Base-by-base conservation (phyloP, 2,113 vertebrate genomes). In the Blennius ocellaris region DNA sequence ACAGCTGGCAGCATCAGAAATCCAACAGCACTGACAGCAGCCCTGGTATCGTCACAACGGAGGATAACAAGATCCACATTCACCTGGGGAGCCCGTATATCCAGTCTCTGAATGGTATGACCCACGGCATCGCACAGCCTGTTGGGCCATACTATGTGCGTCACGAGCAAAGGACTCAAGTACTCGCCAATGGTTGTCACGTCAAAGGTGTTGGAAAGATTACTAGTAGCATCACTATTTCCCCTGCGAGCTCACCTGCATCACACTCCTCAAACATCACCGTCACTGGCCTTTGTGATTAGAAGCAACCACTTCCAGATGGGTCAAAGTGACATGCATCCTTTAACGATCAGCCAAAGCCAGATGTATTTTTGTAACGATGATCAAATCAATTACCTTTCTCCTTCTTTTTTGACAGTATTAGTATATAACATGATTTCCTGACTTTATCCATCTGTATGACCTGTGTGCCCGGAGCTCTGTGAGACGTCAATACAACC, bases 61-160 rank as follows among this genome's bases (percentile, higher is more conserved):
- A 99, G 76, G 98, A 99, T 92, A 99, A 97, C 90, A 98, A 98
- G 95, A 98, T 99, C 90, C 97, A 98, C 73, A 99, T 99, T 90
- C 97, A 98, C 78, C 94, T 99, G 88, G 97, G 97, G 87, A 97
- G 90, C 78, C 94, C 96, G 62, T 97, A 96, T 2, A 81, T 96
- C 83, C 96, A 96, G 86, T 81, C 95, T 78, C 87, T 95, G 78
- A 93, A 93, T 62, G 93, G 91, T 81, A 89, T 76, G 57, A 59
- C 73, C 69, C 84, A 89, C 45, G 54, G 82, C 54, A 71, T 92
- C 17, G n/a, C 92, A 50, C 95, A 95, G 89, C 85, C 95, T 62
- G 76, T 83, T 70, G 95, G 93, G 69, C 92, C 95, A 11, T 93
- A 85, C 80, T 96, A 94, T 43, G 78, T 93, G 5, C 88, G 91